Evolutionary conservation across 1,140 invertebrate genomes (phyloP).

Genomic region (Phthorimaea operculella): DNA sequence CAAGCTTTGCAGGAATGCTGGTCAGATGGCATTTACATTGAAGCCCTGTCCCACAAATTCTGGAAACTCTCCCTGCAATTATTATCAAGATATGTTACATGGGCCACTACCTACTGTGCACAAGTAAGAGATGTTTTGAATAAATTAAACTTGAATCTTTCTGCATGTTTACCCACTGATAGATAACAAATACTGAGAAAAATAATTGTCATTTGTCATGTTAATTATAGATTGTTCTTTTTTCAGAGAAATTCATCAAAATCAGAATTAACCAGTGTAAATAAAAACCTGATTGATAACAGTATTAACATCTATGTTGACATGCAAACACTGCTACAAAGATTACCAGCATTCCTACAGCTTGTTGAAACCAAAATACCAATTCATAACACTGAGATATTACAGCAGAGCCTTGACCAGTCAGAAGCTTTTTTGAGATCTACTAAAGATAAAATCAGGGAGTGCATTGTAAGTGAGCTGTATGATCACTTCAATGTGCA

Average conservation of each 20-base stretch:
- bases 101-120: conserved; percentile 68
- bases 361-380: conserved; percentile 57
- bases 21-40: conserved; percentile 78
- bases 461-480: conserved; percentile 70
- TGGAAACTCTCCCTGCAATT: conserved; percentile 90
- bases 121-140: conserved; percentile 33
- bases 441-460: conserved; percentile 67
- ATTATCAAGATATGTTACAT: conserved; percentile 78
- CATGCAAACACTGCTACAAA: conserved; percentile 35
- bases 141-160: neutral
- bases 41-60: conserved; percentile 81
- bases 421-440: conserved; percentile 59
- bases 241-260: conserved; percentile 37
- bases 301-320: conserved; percentile 52
- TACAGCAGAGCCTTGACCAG: conserved; percentile 62
- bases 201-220: too few relatives aligned
- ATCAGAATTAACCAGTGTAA: conserved; percentile 36
- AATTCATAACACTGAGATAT: conserved; percentile 32
- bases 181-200: neutral
- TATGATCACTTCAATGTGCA: conserved; percentile 68
- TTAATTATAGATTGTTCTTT: conserved; percentile 4
- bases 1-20: conserved; percentile 75
- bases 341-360: conserved; percentile 60
- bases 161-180: neutral
- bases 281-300: conserved; percentile 41